phyloP scores from a whole-genome alignment of 1,140 invertebrate genomes.

The Paralvinella palmiformis region DNA sequence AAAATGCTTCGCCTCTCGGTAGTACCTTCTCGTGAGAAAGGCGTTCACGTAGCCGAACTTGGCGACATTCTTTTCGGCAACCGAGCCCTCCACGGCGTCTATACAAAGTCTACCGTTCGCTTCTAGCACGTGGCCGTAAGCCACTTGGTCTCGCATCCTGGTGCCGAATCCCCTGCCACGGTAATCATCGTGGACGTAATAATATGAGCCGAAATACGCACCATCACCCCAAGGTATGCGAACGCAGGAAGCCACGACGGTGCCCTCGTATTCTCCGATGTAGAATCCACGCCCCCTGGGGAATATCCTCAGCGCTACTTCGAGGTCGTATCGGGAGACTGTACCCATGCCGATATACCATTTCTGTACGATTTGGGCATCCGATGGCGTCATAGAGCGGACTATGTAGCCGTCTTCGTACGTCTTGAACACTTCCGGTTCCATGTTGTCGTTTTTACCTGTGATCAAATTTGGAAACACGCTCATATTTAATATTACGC shows the following conservation, averaged over 20 bases:
- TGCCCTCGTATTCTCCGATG: slow-evolving; percentile 9
- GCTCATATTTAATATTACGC: not conserved
- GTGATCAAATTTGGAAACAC: not conserved
- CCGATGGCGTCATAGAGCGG: not conserved
- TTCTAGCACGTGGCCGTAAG: not conserved
- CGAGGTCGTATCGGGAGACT: not conserved
- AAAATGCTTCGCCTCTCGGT: not conserved
- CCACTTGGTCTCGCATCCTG: not conserved
- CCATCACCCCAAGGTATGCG: not conserved
- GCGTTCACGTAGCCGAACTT: slow-evolving; percentile 1
- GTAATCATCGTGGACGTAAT: not conserved
- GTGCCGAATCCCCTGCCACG: not conserved
- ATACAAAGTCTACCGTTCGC: not conserved
- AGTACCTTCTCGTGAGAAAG: not conserved
- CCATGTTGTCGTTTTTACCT: not conserved
- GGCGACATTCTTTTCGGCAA: not conserved
- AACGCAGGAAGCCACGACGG: not conserved
- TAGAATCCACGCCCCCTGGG: not conserved
- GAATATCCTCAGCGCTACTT: not conserved
- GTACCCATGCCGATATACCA: slow-evolving; percentile 2
- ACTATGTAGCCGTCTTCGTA: slow-evolving; percentile 9
- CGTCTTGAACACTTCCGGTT: not conserved
- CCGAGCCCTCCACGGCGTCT: not conserved
- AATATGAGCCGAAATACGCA: not conserved
- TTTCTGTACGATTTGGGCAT: not conserved